Evolutionary conservation across 37 sponge, comb jelly and placozoan species (phyloP).

Genomic region (Oopsacas minuta): DNA sequence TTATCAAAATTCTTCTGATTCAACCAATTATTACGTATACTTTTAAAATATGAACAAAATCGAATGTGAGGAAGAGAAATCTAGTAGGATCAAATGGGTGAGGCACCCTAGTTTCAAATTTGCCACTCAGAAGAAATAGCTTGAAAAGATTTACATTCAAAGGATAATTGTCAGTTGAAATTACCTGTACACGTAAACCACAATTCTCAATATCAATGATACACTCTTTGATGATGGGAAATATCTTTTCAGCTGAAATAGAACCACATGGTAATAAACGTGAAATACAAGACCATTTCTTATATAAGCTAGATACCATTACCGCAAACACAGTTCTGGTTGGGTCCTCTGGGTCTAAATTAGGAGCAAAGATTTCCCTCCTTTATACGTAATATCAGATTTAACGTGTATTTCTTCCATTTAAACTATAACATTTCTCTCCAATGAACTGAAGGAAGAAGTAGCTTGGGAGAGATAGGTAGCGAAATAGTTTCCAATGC

Average conservation of each 20-base stretch:
- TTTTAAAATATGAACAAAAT: not conserved
- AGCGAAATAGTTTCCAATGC: too few relatives aligned
- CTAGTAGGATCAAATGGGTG: not conserved
- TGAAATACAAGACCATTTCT: not conserved
- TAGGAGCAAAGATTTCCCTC: not conserved
- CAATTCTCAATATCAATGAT: not conserved
- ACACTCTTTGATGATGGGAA: not conserved
- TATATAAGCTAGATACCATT: not conserved
- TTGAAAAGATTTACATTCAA: not conserved
- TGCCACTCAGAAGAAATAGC: not conserved
- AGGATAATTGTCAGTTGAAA: slow-evolving; percentile 11
- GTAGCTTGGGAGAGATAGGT: too few relatives aligned
- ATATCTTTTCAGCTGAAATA: not conserved
- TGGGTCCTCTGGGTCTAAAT: not conserved
- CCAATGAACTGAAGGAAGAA: too few relatives aligned
- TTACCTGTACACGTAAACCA: not conserved
- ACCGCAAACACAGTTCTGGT: not conserved
- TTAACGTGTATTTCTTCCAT: not conserved
- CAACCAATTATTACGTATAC: not conserved
- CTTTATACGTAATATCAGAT: not conserved
- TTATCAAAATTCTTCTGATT: not conserved
- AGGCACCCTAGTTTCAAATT: not conserved
- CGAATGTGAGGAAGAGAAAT: not conserved
- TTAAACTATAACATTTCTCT: not conserved
- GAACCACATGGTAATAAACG: slow-evolving; percentile 9